A percentile compares a stretch with the other conserved stretches of the same genome.
phyloP scores from a whole-genome alignment of 2,797 vertebrate species.

The Anguilla obscura region DNA sequence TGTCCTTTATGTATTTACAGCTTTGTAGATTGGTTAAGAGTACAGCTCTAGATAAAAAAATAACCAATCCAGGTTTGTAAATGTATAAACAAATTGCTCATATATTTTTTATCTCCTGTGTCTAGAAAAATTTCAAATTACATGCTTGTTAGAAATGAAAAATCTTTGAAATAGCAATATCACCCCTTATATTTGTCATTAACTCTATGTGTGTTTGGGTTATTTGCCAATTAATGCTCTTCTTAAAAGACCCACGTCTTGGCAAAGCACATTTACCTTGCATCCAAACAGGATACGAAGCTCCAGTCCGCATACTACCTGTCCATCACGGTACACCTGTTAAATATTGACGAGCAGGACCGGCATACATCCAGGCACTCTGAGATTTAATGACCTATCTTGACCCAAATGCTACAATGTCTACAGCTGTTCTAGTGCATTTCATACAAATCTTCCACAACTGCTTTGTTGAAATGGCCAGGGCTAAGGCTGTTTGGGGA shows the following conservation, averaged over 20 bases:
- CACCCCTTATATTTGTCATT: not conserved
- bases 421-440: not conserved
- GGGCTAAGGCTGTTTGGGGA: not conserved
- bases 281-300: not conserved
- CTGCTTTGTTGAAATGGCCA: not conserved
- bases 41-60: no score
- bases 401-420: not conserved
- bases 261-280: not conserved
- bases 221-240: not conserved
- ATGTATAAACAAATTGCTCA: no score
- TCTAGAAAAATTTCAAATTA: no score
- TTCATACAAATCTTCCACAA: not conserved
- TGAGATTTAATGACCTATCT: not conserved
- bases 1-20: no score
- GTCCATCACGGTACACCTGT: not conserved
- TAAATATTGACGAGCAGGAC: not conserved
- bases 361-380: not conserved
- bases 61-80: no score
- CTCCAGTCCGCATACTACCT: not conserved
- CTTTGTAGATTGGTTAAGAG: no score
- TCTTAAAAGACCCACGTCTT: not conserved
- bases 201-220: not conserved
- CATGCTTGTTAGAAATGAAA: not conserved
- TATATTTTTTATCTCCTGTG: no score
- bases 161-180: not conserved